Conservation (phyloP, 2,888 invertebrate genomes). For the Eupithecia vulgata region DNA sequence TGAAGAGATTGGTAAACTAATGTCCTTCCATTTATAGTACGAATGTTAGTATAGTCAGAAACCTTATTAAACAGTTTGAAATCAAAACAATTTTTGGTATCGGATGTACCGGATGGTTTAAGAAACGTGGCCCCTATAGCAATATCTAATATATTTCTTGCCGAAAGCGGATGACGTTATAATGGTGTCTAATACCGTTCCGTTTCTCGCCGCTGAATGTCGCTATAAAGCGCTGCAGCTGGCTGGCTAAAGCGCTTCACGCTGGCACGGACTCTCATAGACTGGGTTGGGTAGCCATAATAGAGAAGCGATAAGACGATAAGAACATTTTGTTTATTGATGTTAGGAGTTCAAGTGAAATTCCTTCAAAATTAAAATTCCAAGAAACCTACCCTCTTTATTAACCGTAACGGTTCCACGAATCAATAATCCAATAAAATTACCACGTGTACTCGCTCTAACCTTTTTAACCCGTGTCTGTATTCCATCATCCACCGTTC, state of each 20-base stretch:
- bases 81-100: background rate
- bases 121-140: background rate
- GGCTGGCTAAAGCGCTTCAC: background rate
- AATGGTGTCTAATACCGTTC: slow-evolving; percentile 39
- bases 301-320: background rate
- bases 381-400: background rate
- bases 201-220: slow-evolving; percentile 39
- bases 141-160: slow-evolving; percentile 16
- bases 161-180: slow-evolving; percentile 30
- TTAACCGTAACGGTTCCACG: background rate
- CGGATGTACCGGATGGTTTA: background rate
- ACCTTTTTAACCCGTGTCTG: background rate
- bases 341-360: background rate
- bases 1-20: background rate
- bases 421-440: background rate
- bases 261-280: background rate
- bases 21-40: background rate
- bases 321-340: background rate
- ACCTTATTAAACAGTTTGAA: background rate
- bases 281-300: background rate
- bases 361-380: background rate
- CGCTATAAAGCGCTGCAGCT: slow-evolving; percentile 44
- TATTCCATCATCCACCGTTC: background rate
- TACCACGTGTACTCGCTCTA: background rate
- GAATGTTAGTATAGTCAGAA: background rate